Evolutionary conservation across 2,888 invertebrate genomes (phyloP), one percentile per base, ranked within the genome.

Genomic region (Latrodectus elegans): DNA sequence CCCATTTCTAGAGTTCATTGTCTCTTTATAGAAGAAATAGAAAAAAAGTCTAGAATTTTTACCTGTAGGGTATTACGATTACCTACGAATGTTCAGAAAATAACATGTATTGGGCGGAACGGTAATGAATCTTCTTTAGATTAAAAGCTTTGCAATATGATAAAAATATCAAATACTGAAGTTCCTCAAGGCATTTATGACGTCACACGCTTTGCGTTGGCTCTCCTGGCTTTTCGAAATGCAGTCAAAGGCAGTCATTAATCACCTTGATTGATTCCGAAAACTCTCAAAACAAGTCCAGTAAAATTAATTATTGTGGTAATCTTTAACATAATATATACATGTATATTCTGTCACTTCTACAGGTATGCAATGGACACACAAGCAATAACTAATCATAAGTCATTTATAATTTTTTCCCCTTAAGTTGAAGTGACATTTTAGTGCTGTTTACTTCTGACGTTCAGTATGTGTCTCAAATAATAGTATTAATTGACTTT

Each of bases 121-220:
- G 14, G n/a, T 60, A 60, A 60, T 60, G 60, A 60, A 60, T 60
- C 60, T 15, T 60, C 60, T 60, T 6, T n/a, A 60, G 60, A 60
- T 60, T 60, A n/a, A n/a, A 15, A 60, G 60, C 12, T 15, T 60
- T 60, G 60, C 60, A 60, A 60, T 60, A 60, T 60, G 60, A 60
- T 60, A 60, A 60, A 60, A 60, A 60, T 60, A n/a, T 60, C 60
- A 60, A 60, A 60, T n/a, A n/a, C 60, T 12, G 60, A 60, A 60
- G 14, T 60, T 15, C 14, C 12, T 60, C 14, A 15, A 6, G 11
- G 10, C n/a, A 15, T n/a, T n/a, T 60, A n/a, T 12, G 60, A n/a
- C 60, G 60, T n/a, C 6, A 60, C 12, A 60, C n/a, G n/a, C 60
- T n/a, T 60, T 60, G n/a, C 60, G 9, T n/a, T 60, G 60, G 60